Evolutionary conservation across 2,888 invertebrate species (phyloP).

Genomic region (Sepiola atlantica): DNA sequence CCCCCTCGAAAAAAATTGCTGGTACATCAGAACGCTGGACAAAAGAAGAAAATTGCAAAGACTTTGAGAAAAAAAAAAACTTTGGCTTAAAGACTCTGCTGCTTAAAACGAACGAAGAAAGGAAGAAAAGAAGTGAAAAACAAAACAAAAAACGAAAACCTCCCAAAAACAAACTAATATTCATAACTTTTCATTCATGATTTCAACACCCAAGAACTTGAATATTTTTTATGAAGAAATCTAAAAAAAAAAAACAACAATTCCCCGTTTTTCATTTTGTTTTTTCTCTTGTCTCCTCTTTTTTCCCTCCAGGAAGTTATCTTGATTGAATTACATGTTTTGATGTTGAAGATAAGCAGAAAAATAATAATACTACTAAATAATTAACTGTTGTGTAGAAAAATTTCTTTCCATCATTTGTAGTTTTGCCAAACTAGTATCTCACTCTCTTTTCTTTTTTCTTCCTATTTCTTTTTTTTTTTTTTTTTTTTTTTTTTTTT

Average conservation of each 20-base stretch:
- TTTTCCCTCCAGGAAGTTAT: not conserved
- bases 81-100: not conserved
- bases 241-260: not conserved
- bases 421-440: slow-evolving; percentile 32
- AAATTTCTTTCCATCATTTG: not conserved
- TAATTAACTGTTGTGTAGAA: not conserved
- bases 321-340: slow-evolving; percentile 4
- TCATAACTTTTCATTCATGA: slow-evolving; percentile 15
- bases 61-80: not conserved
- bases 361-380: not conserved
- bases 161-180: not conserved
- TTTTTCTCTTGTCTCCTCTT: not conserved
- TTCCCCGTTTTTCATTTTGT: not conserved
- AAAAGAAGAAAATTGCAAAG: not conserved
- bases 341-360: slow-evolving; percentile 15
- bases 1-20: not conserved
- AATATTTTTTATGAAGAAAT: slow-evolving; percentile 24
- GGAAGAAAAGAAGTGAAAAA: not conserved
- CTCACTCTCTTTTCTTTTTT: not conserved
- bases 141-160: not conserved
- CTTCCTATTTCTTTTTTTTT: too few relatives aligned
- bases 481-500: not conserved
- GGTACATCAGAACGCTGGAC: not conserved
- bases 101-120: not conserved
- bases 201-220: slow-evolving; percentile 11